phyloP scores from a whole-genome alignment of 1,140 invertebrate species.

The Drosophila neocordata region DNA sequence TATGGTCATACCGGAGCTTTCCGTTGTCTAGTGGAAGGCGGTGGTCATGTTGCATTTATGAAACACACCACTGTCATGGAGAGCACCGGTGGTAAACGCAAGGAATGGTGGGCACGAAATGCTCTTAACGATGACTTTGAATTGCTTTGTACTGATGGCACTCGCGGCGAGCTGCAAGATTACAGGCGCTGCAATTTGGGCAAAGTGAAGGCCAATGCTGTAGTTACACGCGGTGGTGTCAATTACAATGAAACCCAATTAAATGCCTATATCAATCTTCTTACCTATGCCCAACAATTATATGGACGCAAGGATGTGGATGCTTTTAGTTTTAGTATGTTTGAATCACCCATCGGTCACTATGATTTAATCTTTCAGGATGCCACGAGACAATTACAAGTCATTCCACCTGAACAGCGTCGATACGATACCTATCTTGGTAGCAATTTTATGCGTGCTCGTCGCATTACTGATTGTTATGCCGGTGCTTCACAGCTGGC shows the following conservation, averaged over 20 bases:
- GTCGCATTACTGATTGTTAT: conserved; percentile 90
- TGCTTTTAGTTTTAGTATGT: conserved; percentile 96
- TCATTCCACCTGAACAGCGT: conserved; percentile 86
- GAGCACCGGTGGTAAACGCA: conserved; percentile 94
- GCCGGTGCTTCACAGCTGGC: conserved; percentile 83
- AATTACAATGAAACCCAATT: conserved; percentile 91
- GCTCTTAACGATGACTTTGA: conserved; percentile 96
- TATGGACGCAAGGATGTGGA: conserved; percentile 93
- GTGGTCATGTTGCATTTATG: conserved; percentile 97
- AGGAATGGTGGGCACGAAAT: conserved; percentile 96
- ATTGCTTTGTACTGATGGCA: conserved; percentile 96
- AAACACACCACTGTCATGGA: conserved; percentile 96
- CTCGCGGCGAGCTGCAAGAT: conserved; percentile 89
- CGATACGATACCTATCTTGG: conserved; percentile 88
- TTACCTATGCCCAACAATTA: conserved; percentile 95
- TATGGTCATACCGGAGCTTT: conserved; percentile 95
- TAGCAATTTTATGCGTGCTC: conserved; percentile 89
- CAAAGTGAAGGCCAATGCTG: conserved; percentile 94
- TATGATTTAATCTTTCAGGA: conserved; percentile 96
- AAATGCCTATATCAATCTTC: conserved; percentile 92
- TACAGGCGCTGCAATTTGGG: conserved; percentile 95
- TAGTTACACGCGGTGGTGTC: conserved; percentile 92
- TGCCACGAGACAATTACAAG: conserved; percentile 91
- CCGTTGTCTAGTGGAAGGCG: conserved; percentile 96
- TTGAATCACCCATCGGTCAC: conserved; percentile 90